Base-by-base conservation (phyloP, 1,140 invertebrate genomes). In the Heliothis virescens region DNA sequence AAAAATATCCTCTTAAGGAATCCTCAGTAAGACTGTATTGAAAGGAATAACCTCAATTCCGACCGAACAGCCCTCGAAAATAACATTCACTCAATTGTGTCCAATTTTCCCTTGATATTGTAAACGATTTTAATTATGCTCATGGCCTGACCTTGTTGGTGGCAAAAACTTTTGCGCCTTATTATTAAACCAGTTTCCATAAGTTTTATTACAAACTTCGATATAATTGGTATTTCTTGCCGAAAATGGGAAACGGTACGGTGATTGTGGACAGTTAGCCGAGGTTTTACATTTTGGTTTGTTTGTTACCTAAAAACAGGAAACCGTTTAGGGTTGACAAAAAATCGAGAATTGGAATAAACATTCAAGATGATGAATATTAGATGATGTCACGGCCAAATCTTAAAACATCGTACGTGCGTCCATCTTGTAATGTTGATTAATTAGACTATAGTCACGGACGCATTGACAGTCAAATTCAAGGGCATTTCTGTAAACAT, bases 221-320 rank as follows among this genome's bases (percentile, higher is more conserved):
- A 59, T 74, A 52, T 74, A 47, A 74, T 74, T 76, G 57, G 57
- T 63, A 10, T 60, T 60, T 76, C 29, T 62, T 63, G 73, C 34
- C 47, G 41, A 63, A 59, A 76, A 41, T 52, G 47, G 21, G 26
- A 47, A 53, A 41, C 60, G 73, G 59, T 63, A 63, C 57, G 16
- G 59, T 48, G 59, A 63, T 76, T 60, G 21, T 18, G 34, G 55
- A 76, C 73, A 63, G 73, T 76, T 76, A 76, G 11, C 59, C 10
- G 60, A 52, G 26, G 48, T 50, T 63, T 76, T 76, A 63, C 57
- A 76, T 76, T 76, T 76, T 76, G 69, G 59, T 76, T 34, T 76
- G 55, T 76, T 76, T 63, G 59, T 52, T 65, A 13, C 48, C 47
- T 63, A 52, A 76, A 76, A 76, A 76, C 47, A 18, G 69, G 41